Percentiles rank a stretch among this genome's conserved stretches.
Conservation (phyloP, 2,113 vertebrate species). For the Gavialis gangeticus region DNA sequence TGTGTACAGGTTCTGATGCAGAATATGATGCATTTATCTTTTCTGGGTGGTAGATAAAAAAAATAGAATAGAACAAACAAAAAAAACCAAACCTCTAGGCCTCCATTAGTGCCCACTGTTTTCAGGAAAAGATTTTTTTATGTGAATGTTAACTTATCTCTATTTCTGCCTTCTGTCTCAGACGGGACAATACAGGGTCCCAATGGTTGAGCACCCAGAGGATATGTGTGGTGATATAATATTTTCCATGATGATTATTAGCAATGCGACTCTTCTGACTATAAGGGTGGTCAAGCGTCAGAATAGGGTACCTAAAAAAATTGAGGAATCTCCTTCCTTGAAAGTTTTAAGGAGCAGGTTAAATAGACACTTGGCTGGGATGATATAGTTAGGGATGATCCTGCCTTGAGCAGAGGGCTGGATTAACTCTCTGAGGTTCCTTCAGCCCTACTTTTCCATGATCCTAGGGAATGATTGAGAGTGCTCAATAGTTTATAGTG, state of each 20-base stretch:
- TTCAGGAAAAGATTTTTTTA: neutral
- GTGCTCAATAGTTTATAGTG: neutral
- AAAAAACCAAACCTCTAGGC: neutral
- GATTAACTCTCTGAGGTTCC: no score
- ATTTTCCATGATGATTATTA: neutral
- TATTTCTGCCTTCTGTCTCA: neutral
- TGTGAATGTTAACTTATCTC: neutral
- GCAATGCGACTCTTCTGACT: neutral
- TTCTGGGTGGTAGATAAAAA: neutral
- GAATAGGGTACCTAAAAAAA: no score
- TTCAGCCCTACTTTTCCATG: no score
- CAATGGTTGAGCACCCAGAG: neutral
- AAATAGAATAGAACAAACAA: neutral
- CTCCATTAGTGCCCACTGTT: no score
- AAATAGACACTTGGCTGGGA: no score
- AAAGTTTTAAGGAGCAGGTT: no score
- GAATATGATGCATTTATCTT: neutral
- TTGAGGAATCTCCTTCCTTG: no score
- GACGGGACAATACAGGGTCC: neutral
- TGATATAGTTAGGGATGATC: no score
- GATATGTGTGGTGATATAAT: neutral
- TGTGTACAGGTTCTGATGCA: neutral
- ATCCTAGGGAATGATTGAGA: neutral
- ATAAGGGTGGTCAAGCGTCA: neutral
- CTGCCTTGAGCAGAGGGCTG: no score